phyloP scores from a whole-genome alignment of 1,140 invertebrate genomes.

The Leptopilina boulardi region DNA sequence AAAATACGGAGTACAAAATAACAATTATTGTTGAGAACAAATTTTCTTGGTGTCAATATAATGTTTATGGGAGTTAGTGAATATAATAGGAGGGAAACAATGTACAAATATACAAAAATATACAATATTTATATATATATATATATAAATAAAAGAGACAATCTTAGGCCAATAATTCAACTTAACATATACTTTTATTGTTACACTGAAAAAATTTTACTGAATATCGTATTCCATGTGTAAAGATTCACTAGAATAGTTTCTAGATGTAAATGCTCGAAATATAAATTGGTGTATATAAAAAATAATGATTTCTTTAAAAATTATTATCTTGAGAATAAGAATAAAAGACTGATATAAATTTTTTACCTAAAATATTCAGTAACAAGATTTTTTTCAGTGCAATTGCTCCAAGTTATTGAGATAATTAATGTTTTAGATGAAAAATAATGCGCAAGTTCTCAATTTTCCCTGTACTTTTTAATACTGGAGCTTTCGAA shows the following conservation, averaged over 20 bases:
- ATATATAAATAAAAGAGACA: background rate
- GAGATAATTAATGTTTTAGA: no score
- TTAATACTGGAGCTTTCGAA: slow-evolving; percentile 35
- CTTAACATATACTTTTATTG: background rate
- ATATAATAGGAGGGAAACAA: slow-evolving; percentile 32
- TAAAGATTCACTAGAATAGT: background rate
- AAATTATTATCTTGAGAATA: background rate
- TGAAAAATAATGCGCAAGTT: slow-evolving; percentile 42
- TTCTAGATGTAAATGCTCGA: slow-evolving; percentile 13
- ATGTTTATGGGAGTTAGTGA: background rate
- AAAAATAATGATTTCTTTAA: background rate
- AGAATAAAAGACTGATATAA: background rate
- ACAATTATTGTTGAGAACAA: slow-evolving; percentile 34
- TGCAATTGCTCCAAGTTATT: slow-evolving; percentile 9
- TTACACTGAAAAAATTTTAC: slow-evolving; percentile 17
- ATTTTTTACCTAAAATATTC: background rate
- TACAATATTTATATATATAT: no score
- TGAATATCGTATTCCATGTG: background rate
- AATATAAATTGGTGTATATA: slow-evolving; percentile 1
- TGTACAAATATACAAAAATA: slow-evolving; percentile 36
- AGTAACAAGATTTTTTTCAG: slow-evolving; percentile 20
- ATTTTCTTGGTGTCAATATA: background rate
- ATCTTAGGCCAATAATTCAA: background rate
- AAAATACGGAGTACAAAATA: slow-evolving; percentile 21
- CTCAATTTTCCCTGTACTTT: slow-evolving; percentile 33